Evolutionary conservation across 23 tunicate genomes (phyloP).

Genomic region (Trididemnum clinides): DNA sequence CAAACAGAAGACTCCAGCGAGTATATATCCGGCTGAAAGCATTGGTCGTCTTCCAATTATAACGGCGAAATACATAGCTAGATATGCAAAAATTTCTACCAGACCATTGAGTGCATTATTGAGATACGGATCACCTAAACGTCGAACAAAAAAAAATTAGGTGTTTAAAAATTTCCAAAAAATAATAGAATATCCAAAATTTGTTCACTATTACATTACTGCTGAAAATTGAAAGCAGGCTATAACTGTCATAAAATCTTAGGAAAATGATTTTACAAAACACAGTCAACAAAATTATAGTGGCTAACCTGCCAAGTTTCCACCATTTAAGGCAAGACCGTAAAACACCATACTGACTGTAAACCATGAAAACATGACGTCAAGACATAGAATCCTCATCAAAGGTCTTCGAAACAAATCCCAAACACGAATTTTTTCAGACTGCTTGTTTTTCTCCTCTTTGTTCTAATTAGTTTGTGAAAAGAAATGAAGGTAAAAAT

Average conservation of each 20-base stretch:
- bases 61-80: constrained; percentile 3
- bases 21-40: neutral
- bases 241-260: too few relatives aligned
- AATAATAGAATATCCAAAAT: too few relatives aligned
- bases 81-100: constrained; percentile 50
- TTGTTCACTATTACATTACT: too few relatives aligned
- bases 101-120: constrained; percentile 42
- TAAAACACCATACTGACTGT: constrained; percentile 73
- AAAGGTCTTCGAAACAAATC: constrained; percentile 58
- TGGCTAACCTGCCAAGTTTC: constrained; percentile 63
- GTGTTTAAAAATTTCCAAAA: too few relatives aligned
- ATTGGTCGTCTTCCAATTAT: constrained; percentile 36
- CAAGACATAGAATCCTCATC: constrained; percentile 57
- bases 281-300: too few relatives aligned
- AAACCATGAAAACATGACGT: constrained; percentile 65
- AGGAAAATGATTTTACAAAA: too few relatives aligned
- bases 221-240: too few relatives aligned
- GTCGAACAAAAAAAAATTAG: too few relatives aligned
- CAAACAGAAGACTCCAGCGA: constrained; percentile 40
- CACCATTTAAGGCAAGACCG: constrained; percentile 72
- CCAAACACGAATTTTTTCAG: constrained; percentile 40
- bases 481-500: too few relatives aligned
- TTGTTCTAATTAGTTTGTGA: too few relatives aligned
- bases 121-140: constrained; percentile 54
- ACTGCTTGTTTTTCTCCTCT: neutral